Evolutionary conservation across 2,888 invertebrate species (phyloP).

Genomic region (Phragmatobia fuliginosa): DNA sequence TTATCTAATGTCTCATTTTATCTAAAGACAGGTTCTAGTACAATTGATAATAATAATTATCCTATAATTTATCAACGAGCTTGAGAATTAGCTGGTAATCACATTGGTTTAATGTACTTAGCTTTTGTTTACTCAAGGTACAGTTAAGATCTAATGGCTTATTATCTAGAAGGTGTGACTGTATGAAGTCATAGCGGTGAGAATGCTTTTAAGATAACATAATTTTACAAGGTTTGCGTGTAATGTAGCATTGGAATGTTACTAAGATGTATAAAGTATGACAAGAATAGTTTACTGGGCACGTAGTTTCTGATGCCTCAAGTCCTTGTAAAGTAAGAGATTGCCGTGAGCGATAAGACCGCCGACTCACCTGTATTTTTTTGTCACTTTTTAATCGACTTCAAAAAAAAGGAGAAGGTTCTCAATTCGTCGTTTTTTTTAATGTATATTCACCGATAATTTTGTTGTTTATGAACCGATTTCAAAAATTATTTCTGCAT

Average conservation of each 20-base stretch:
- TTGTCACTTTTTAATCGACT: no score
- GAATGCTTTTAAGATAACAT: slow-evolving; percentile 17
- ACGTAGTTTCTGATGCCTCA: no score
- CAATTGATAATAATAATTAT: background rate
- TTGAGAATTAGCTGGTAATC: background rate
- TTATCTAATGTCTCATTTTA: background rate
- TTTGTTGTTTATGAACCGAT: no score
- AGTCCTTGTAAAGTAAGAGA: no score
- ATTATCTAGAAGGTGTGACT: slow-evolving; percentile 18
- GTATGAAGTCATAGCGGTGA: slow-evolving; percentile 15
- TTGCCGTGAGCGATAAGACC: no score
- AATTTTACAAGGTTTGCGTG: slow-evolving; percentile 12
- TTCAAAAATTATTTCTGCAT: no score
- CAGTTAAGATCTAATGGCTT: slow-evolving; percentile 11
- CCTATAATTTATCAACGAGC: background rate
- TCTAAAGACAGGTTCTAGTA: background rate
- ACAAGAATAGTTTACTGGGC: background rate
- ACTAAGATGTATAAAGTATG: background rate
- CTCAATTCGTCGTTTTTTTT: no score
- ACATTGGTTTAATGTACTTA: background rate
- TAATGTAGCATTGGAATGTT: slow-evolving; percentile 5
- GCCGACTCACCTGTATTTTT: no score
- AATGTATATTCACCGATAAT: no score
- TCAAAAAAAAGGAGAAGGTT: no score
- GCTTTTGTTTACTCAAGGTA: slow-evolving; percentile 20